Percentiles rank a stretch among this genome's conserved stretches.
Conservation (phyloP, 2,113 vertebrate species). For the Dromiciops gliroides region DNA sequence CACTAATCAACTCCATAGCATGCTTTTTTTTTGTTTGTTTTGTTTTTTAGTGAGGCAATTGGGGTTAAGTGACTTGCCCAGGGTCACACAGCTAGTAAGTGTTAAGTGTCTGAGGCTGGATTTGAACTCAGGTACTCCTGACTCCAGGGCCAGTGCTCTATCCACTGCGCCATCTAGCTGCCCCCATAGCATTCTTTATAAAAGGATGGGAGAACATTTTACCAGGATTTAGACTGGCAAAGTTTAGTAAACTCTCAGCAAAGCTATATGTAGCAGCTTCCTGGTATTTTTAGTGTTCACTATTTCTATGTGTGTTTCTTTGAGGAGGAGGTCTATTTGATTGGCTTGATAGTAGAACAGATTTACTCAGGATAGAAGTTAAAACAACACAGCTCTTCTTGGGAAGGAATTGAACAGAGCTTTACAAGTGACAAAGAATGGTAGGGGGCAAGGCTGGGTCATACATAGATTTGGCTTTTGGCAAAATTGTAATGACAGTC, state of each 20-base stretch:
- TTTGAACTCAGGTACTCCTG: too few species aligned
- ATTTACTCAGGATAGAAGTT: conserved; percentile 42
- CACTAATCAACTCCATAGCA: conserved; percentile 36
- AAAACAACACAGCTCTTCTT: conserved; percentile 22
- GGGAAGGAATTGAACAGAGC: conserved; percentile 13
- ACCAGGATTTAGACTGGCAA: conserved; percentile 21
- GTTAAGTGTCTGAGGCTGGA: too few species aligned
- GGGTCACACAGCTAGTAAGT: too few species aligned
- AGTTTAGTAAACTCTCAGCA: conserved; percentile 15
- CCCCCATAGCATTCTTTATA: conserved; percentile 37
- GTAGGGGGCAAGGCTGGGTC: background rate
- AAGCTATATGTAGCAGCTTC: conserved; percentile 20
- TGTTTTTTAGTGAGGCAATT: too few species aligned
- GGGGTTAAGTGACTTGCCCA: too few species aligned
- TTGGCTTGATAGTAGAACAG: conserved; percentile 24
- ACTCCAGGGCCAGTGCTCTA: too few species aligned
- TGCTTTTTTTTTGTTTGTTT: too few species aligned
- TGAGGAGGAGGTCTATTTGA: conserved; percentile 32
- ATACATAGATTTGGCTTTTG: background rate
- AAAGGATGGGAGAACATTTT: conserved; percentile 1
- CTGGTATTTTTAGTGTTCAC: conserved; percentile 9
- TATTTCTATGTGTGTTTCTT: conserved; percentile 24
- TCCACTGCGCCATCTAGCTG: too few species aligned
- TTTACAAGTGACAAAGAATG: conserved; percentile 25
- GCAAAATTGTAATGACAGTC: conserved; percentile 5